A percentile compares a stretch with the other conserved stretches of the same genome.
These are phyloP conservation scores for Caracal caracal DNA, from an alignment of 2,113 vertebrate species.

Conservation along the genomic window DNA sequence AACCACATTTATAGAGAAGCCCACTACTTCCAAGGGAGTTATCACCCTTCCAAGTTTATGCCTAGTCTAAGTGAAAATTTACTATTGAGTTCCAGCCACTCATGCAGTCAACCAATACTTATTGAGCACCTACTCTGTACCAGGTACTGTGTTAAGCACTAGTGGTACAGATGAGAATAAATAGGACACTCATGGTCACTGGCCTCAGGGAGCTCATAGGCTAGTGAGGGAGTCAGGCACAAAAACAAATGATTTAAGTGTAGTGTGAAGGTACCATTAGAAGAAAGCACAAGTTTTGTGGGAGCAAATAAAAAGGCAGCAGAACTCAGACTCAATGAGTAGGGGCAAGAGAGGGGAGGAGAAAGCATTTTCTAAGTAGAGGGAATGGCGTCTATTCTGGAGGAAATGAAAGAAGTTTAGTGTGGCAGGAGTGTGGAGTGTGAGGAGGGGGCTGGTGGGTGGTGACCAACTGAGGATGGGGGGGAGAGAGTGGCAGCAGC, in stretches of 20 bases:
- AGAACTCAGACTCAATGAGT: not conserved
- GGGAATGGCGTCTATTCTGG: not conserved
- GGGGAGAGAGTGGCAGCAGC: not conserved
- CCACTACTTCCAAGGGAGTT: slow-evolving; percentile 22
- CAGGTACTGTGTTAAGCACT: not conserved
- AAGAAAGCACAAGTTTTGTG: not conserved
- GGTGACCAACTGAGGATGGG: not conserved
- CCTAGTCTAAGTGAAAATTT: not conserved
- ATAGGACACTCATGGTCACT: not conserved
- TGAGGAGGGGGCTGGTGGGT: not conserved
- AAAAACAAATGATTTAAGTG: not conserved
- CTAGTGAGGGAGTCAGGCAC: not conserved
- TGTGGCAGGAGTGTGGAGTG: not conserved
- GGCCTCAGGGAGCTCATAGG: not conserved
- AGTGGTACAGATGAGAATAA: not conserved
- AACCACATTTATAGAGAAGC: slow-evolving; percentile 49
- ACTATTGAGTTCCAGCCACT: slow-evolving; percentile 1
- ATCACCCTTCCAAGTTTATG: slow-evolving; percentile 43
- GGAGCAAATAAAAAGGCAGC: not conserved
- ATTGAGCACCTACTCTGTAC: not conserved
- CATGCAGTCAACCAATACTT: not conserved
- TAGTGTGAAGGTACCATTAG: not conserved
- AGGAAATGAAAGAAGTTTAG: not conserved
- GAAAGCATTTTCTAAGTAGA: not conserved
- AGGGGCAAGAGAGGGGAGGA: not conserved